These are phyloP conservation scores for Dicranocentrus wangi DNA, from an alignment of 2,888 invertebrate genomes.

Conservation along the genomic window DNA sequence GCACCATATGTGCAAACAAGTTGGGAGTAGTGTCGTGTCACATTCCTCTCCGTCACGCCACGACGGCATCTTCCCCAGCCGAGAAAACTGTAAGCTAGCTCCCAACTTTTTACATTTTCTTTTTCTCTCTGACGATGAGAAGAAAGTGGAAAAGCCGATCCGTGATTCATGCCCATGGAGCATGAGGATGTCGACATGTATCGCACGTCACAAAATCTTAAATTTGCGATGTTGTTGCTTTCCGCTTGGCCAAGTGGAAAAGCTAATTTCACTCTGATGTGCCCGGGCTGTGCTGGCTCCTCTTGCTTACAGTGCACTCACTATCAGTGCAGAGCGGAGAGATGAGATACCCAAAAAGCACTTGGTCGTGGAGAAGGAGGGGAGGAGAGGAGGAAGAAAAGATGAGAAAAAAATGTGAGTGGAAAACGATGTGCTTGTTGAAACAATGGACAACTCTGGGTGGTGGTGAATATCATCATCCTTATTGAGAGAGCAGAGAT, in stretches of 20 bases:
- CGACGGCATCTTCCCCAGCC: too few relatives aligned
- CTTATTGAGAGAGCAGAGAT: not conserved
- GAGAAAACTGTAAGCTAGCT: too few relatives aligned
- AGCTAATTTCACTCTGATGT: conserved; percentile 48
- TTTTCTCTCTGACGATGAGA: not conserved
- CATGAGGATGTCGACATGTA: conserved; percentile 1
- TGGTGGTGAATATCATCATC: too few relatives aligned
- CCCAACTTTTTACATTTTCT: conserved; percentile 1
- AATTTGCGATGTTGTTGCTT: conserved; percentile 32
- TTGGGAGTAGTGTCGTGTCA: too few relatives aligned
- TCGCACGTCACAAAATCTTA: conserved; percentile 24
- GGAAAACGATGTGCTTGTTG: conserved; percentile 33
- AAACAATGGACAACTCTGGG: conserved; percentile 14
- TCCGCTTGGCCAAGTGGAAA: conserved; percentile 56
- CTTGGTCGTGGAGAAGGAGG: too few relatives aligned
- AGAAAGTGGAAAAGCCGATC: not conserved
- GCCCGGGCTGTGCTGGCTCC: not conserved
- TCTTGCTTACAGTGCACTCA: not conserved
- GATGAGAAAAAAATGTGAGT: conserved; percentile 21
- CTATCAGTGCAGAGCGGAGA: too few relatives aligned
- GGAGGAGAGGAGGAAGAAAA: conserved; percentile 7
- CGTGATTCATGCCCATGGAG: conserved; percentile 9
- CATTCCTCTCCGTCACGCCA: too few relatives aligned
- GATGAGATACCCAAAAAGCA: too few relatives aligned
- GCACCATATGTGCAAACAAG: too few relatives aligned